Conservation (phyloP, 1,140 invertebrate species). For the Aphelinus certus region DNA sequence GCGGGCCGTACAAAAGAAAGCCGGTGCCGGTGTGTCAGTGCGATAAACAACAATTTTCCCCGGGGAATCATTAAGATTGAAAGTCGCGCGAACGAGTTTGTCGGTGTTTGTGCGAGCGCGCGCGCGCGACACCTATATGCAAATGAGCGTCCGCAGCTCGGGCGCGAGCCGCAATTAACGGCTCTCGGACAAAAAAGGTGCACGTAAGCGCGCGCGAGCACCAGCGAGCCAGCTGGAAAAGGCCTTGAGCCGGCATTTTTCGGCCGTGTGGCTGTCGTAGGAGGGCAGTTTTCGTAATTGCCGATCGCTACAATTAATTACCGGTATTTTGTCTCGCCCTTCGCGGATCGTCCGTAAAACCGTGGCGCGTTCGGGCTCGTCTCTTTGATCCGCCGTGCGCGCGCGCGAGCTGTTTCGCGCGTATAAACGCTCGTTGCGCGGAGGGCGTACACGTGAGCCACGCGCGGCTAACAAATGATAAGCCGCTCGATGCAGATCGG, state of each 20-base stretch:
- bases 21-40: neutral
- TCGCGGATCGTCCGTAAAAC: no score
- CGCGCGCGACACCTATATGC: slow-evolving; percentile 13
- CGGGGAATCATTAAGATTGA: slow-evolving; percentile 37
- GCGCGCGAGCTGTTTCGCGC: no score
- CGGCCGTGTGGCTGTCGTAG: neutral
- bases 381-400: no score
- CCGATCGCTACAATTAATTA: no score
- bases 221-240: neutral
- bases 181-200: neutral
- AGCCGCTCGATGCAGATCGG: slow-evolving; percentile 2
- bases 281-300: no score
- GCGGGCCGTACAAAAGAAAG: neutral
- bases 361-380: no score
- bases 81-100: slow-evolving; percentile 32
- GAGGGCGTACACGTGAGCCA: neutral
- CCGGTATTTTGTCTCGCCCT: no score
- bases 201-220: neutral
- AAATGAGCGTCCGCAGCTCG: slow-evolving; percentile 13
- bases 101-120: neutral
- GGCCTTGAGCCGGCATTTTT: slow-evolving; percentile 17
- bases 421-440: no score
- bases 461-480: slow-evolving; percentile 1
- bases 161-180: slow-evolving; percentile 27
- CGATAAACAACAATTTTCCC: slow-evolving; percentile 34